Percentiles rank a stretch among this genome's conserved stretches.
These are phyloP conservation scores for Aleiodes testaceus DNA, from an alignment of 2,888 invertebrate species.

Conservation along the genomic window DNA sequence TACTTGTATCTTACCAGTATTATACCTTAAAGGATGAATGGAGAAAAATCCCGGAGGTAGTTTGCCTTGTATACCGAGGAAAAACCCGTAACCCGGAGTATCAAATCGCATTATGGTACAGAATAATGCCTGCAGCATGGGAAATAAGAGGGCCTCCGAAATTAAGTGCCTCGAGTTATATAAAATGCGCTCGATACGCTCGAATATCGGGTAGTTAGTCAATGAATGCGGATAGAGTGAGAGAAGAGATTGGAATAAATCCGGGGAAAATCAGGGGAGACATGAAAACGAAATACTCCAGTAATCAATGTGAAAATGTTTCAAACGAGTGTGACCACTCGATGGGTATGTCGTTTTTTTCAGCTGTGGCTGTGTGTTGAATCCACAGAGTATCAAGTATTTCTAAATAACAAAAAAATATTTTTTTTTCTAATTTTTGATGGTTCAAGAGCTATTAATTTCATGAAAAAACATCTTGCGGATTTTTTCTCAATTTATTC, in stretches of 20 bases:
- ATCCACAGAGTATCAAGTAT: no score
- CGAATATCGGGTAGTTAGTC: neutral
- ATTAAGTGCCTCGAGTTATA: neutral
- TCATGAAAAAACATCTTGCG: neutral
- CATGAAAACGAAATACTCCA: neutral
- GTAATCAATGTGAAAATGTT: conserved; percentile 45
- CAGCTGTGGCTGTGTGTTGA: neutral
- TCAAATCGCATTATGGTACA: no score
- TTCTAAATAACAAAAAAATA: no score
- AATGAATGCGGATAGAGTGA: neutral
- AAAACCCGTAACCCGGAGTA: no score
- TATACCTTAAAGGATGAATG: no score
- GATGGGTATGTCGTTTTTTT: neutral
- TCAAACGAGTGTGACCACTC: conserved; percentile 35
- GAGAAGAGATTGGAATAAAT: neutral
- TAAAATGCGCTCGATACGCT: conserved; percentile 4
- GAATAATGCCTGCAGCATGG: no score
- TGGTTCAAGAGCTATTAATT: no score
- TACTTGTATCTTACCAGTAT: no score
- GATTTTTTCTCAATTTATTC: no score
- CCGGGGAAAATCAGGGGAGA: neutral
- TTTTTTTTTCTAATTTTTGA: no score
- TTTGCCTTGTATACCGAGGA: no score
- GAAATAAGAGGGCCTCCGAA: neutral
- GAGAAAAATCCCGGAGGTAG: no score